Percentiles rank a stretch among this genome's conserved stretches.
These are phyloP conservation scores for Leptocoma aspasia DNA, from an alignment of 2,113 vertebrate species.

Conservation along the genomic window DNA sequence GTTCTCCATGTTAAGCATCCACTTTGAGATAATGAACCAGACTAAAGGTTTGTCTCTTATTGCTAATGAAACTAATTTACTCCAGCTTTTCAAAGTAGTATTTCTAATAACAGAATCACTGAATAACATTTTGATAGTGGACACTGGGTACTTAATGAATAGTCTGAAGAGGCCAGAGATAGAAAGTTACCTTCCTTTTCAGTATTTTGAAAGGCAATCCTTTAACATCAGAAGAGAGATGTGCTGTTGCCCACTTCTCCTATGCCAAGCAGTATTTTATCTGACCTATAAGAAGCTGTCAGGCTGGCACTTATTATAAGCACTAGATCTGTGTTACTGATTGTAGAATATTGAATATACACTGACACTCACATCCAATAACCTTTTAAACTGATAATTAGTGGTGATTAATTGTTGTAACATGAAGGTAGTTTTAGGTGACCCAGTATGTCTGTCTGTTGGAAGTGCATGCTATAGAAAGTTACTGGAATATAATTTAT, in stretches of 20 bases:
- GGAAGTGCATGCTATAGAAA: slow-evolving; percentile 20
- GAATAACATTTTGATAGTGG: slow-evolving; percentile 52
- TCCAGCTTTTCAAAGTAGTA: slow-evolving; percentile 35
- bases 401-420: slow-evolving; percentile 17
- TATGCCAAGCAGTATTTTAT: slow-evolving; percentile 22
- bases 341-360: slow-evolving; percentile 43
- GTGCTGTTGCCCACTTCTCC: neutral
- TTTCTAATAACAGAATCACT: slow-evolving; percentile 48
- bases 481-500: slow-evolving; percentile 42
- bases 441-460: neutral
- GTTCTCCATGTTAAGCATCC: neutral
- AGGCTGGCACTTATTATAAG: slow-evolving; percentile 28
- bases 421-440: slow-evolving; percentile 17
- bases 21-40: slow-evolving; percentile 46
- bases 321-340: slow-evolving; percentile 38
- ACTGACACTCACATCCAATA: slow-evolving; percentile 29
- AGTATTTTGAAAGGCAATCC: slow-evolving; percentile 42
- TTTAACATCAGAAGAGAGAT: slow-evolving; percentile 10
- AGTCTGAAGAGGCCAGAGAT: slow-evolving; percentile 25
- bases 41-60: slow-evolving; percentile 22
- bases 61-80: slow-evolving; percentile 61
- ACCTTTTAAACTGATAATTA: slow-evolving; percentile 40
- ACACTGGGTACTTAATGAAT: slow-evolving; percentile 37
- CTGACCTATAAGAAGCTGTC: slow-evolving; percentile 50
- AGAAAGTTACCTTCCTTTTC: slow-evolving; percentile 55